Base-by-base conservation (phyloP, 2,113 vertebrate genomes). In the Lepidothrix coronata region DNA sequence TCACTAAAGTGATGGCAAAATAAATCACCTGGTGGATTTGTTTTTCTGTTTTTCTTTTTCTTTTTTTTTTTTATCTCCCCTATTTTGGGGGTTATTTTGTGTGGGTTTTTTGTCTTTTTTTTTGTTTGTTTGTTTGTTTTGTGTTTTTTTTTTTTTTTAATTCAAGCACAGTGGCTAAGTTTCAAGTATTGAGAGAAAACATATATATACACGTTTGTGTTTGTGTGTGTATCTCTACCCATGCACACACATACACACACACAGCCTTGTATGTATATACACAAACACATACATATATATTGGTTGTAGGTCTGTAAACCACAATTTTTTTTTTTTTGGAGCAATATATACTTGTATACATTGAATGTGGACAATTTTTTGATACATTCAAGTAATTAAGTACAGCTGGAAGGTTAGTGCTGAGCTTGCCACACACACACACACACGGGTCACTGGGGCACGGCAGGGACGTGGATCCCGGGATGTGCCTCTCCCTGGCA, bases 131-230 rank as follows among this genome's bases (percentile, higher is more conserved):
- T 28, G 12, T 24, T 61, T 49, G 54, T 61, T 68, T 6, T 33
- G 28, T 41, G 39, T 11, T 14, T 19, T 20, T 12, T 6, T 39
- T 39, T 86, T 39, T 85, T 85, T 91, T 35, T 1, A 28, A 76
- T 82, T 95, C 96, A 95, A 97, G 96, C 96, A 97, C 96, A 98
- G 97, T 95, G 97, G 97, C 94, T 92, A 96, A 89, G 89, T 97
- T 98, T 98, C 98, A 98, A 98, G 98, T 98, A 98, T 97, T 80
- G 74, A 96, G 87, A 97, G 93, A 93, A 97, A 80, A 96, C 44
- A 95, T 83, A 85, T 70, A 39, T 43, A 39, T 44, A 97, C 88
- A 71, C 54, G 57, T 95, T 90, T 94, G 96, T 93, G 95, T 95
- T 76, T 93, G 92, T 28, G 75, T 95, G 92, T 52, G 85, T 77